Percentiles rank a stretch among this genome's conserved stretches.
phyloP scores from a whole-genome alignment of 2,113 vertebrate species.

The Aplodontia rufa region DNA sequence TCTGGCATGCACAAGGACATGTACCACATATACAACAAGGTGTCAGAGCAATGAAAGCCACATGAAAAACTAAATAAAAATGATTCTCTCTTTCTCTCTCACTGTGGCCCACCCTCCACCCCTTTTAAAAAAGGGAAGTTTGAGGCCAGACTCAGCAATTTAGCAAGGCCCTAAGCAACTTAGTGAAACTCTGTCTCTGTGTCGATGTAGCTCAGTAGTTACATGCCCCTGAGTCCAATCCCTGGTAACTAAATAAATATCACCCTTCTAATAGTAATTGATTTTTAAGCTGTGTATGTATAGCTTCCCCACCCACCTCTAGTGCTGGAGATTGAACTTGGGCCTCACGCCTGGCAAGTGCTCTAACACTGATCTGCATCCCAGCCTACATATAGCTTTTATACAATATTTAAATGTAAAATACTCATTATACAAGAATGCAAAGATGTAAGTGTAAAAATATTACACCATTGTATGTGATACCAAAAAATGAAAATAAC shows the following conservation, averaged over 20 bases:
- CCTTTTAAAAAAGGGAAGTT: too few relatives aligned
- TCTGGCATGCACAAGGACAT: too few relatives aligned
- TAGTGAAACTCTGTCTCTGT: background rate
- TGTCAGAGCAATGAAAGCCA: too few relatives aligned
- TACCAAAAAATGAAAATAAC: constrained; percentile 33
- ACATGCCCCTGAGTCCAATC: background rate
- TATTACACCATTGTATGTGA: background rate
- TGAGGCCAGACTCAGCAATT: background rate
- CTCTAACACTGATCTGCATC: too few relatives aligned
- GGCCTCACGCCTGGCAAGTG: too few relatives aligned
- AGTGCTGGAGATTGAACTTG: too few relatives aligned
- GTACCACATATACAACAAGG: too few relatives aligned
- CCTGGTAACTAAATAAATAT: background rate
- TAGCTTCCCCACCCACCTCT: background rate
- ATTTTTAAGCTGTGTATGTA: background rate
- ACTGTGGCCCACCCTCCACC: too few relatives aligned
- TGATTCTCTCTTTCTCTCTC: too few relatives aligned
- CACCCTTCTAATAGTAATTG: background rate
- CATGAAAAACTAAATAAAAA: too few relatives aligned
- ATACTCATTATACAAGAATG: background rate
- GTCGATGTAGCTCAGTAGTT: background rate
- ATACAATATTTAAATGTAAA: background rate
- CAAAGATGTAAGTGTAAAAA: background rate
- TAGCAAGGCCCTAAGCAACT: background rate
- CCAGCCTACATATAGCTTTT: background rate